Percentiles rank a stretch among this genome's conserved stretches.
Conservation (phyloP, 2,888 invertebrate species). For the Yponomeuta sedellus region DNA sequence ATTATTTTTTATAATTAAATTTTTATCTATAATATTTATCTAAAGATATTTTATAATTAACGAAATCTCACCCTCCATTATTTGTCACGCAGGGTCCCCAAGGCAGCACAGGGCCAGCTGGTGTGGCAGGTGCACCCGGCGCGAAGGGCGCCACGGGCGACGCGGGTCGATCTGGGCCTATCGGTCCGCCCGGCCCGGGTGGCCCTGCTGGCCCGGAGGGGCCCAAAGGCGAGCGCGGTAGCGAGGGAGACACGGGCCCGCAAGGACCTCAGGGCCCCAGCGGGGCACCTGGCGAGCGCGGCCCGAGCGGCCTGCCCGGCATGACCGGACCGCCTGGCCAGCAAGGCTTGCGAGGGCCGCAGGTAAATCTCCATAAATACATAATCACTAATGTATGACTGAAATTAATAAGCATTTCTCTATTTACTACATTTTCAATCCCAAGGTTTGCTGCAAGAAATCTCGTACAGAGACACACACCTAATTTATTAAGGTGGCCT, state of each 20-base stretch:
- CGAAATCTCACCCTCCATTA: too few relatives aligned
- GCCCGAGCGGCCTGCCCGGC: slow-evolving; percentile 78
- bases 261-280: slow-evolving; percentile 82
- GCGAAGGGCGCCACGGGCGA: slow-evolving; percentile 84
- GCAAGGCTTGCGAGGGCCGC: slow-evolving; percentile 79
- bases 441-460: too few relatives aligned
- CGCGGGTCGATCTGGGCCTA: slow-evolving; percentile 79
- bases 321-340: slow-evolving; percentile 79
- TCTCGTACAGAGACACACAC: too few relatives aligned
- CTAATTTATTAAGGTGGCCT: too few relatives aligned
- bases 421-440: too few relatives aligned
- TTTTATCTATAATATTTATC: too few relatives aligned
- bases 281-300: slow-evolving; percentile 82
- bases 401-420: too few relatives aligned
- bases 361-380: slow-evolving; percentile 59
- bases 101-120: slow-evolving; percentile 81
- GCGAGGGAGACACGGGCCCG: slow-evolving; percentile 81
- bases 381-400: too few relatives aligned
- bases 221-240: slow-evolving; percentile 84
- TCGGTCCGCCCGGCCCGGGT: slow-evolving; percentile 81
- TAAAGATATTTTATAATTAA: too few relatives aligned
- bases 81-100: slow-evolving; percentile 77
- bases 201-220: slow-evolving; percentile 85
- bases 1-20: too few relatives aligned
- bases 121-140: slow-evolving; percentile 81